phyloP scores from a whole-genome alignment of 2,113 vertebrate genomes.

The Ailuropoda melanoleuca region DNA sequence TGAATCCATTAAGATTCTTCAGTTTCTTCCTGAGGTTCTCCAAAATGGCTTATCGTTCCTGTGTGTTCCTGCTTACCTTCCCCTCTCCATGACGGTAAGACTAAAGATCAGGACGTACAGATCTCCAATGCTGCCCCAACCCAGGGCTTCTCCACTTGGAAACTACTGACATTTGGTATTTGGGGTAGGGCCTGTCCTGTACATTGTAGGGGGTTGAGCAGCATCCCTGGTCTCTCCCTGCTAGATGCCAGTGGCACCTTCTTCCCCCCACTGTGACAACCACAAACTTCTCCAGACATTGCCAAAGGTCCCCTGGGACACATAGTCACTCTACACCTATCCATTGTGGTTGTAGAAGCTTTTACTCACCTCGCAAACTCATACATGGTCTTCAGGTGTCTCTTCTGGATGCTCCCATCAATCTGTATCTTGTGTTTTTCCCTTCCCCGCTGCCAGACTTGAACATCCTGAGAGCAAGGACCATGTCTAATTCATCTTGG shows the following conservation, averaged over 20 bases:
- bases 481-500: not conserved
- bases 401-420: not conserved
- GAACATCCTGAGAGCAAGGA: not conserved
- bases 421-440: not conserved
- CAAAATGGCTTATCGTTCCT: not conserved
- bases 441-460: not conserved
- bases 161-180: too few species aligned
- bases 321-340: not conserved
- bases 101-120: not conserved
- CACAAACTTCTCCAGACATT: not conserved
- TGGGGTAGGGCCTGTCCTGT: not conserved
- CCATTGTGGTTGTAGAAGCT: not conserved
- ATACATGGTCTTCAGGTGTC: not conserved
- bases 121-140: not conserved
- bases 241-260: not conserved
- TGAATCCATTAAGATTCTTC: not conserved
- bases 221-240: not conserved
- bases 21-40: not conserved
- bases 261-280: not conserved
- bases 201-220: not conserved
- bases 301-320: not conserved
- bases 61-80: too few species aligned
- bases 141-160: not conserved
- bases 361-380: not conserved
- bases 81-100: not conserved